Percentiles rank a stretch among this genome's conserved stretches.
These are phyloP conservation scores for Coracopsis vasa DNA, from an alignment of 2,113 vertebrate species.

Conservation along the genomic window DNA sequence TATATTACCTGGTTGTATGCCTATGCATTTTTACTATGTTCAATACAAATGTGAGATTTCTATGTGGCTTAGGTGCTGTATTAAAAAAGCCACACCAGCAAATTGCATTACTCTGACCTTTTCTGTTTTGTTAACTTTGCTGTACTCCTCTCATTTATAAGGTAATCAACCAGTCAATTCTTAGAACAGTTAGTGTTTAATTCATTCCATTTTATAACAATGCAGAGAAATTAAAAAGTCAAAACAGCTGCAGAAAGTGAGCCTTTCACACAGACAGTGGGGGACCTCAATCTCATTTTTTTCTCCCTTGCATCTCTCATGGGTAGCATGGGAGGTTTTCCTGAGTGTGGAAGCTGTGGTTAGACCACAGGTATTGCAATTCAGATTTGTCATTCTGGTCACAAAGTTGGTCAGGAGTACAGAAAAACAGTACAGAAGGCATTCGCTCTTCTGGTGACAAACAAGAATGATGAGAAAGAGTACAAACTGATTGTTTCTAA, in stretches of 20 bases:
- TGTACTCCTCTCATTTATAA: neutral
- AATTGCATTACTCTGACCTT: neutral
- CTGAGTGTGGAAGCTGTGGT: neutral
- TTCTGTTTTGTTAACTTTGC: neutral
- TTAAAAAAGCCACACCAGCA: neutral
- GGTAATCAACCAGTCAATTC: neutral
- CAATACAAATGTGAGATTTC: neutral
- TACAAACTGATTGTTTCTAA: rapidly evolving
- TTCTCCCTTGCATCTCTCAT: rapidly evolving
- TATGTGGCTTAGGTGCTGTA: neutral
- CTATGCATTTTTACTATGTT: neutral
- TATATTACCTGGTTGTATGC: neutral
- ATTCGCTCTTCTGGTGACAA: rapidly evolving
- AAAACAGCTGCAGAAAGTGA: neutral
- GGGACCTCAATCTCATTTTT: neutral
- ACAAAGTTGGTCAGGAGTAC: neutral
- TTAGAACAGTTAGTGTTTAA: neutral
- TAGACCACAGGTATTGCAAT: neutral
- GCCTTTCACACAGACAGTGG: neutral
- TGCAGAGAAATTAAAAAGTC: neutral
- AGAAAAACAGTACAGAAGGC: neutral
- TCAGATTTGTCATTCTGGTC: neutral
- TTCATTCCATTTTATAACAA: neutral
- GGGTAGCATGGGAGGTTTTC: neutral
- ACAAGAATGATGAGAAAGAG: neutral